These are phyloP conservation scores for Rhinophrynus dorsalis DNA, from an alignment of 2,797 vertebrate genomes.

Conservation along the genomic window DNA sequence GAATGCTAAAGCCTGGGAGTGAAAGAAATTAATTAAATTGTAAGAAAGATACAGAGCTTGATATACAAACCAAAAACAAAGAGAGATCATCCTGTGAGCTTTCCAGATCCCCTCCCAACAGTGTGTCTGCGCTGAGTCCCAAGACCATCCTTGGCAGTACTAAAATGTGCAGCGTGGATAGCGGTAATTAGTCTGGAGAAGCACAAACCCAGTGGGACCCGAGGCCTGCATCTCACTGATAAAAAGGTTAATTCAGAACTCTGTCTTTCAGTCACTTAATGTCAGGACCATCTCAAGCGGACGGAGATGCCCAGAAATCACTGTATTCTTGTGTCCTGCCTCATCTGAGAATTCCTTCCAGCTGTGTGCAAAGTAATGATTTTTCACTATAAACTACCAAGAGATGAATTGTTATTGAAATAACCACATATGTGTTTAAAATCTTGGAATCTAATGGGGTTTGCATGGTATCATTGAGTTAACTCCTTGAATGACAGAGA, in stretches of 20 bases:
- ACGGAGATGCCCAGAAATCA: slow-evolving; percentile 23
- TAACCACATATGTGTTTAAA: background rate
- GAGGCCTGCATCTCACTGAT: background rate
- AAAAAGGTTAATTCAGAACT: slow-evolving; percentile 41
- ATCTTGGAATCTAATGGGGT: background rate
- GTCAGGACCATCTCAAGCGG: slow-evolving; percentile 27
- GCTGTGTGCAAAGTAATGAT: slow-evolving; percentile 7
- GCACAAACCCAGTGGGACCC: slow-evolving; percentile 2
- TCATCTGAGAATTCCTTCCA: background rate
- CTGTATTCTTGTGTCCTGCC: slow-evolving; percentile 15
- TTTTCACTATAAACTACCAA: slow-evolving; percentile 27
- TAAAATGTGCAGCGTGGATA: slow-evolving; percentile 8
- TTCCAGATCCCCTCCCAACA: background rate
- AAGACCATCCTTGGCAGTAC: background rate
- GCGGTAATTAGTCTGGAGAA: slow-evolving; percentile 28
- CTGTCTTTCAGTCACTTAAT: slow-evolving; percentile 36
- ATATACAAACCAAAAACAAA: no score
- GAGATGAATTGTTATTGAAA: slow-evolving; percentile 35
- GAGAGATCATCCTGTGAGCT: no score
- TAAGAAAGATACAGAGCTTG: no score
- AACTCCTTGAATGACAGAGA: no score
- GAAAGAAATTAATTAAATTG: no score
- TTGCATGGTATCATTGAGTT: no score
- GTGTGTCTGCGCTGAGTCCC: slow-evolving; percentile 8
- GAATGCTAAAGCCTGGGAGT: no score